These are phyloP conservation scores for Isotomurus palustris DNA, from an alignment of 2,888 invertebrate species.

Conservation along the genomic window DNA sequence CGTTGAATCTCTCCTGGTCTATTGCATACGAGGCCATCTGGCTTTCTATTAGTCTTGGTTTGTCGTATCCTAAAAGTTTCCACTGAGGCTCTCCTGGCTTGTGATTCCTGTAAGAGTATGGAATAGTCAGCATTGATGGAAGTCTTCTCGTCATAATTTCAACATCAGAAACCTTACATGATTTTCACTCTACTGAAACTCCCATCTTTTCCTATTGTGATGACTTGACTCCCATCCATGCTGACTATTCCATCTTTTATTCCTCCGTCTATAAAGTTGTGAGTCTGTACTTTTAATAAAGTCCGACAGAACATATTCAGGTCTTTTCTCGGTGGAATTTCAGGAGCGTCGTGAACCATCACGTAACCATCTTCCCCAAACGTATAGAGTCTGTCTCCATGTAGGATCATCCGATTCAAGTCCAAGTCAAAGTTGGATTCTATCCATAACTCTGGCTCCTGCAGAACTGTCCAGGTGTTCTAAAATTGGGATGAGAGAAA, in stretches of 20 bases:
- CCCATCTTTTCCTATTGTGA: slow-evolving; percentile 38
- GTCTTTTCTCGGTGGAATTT: slow-evolving; percentile 16
- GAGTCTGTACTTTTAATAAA: slow-evolving; percentile 31
- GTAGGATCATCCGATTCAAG: slow-evolving; percentile 26
- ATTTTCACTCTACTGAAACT: slow-evolving; percentile 34
- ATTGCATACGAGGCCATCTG: slow-evolving; percentile 26
- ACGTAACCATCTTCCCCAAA: slow-evolving; percentile 38
- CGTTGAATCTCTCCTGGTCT: slow-evolving; percentile 23
- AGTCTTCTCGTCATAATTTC: slow-evolving; percentile 6
- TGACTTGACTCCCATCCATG: slow-evolving; percentile 37
- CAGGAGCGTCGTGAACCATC: slow-evolving; percentile 29
- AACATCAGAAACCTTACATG: slow-evolving; percentile 19
- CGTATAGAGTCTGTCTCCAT: slow-evolving; percentile 29
- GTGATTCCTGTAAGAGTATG: background rate
- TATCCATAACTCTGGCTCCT: slow-evolving; percentile 36
- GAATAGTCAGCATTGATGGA: background rate
- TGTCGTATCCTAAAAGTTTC: slow-evolving; percentile 30
- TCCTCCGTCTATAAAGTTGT: slow-evolving; percentile 32
- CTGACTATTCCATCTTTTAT: slow-evolving; percentile 39
- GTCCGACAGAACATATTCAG: slow-evolving; percentile 19
- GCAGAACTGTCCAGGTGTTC: slow-evolving; percentile 33
- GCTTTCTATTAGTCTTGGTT: slow-evolving; percentile 22
- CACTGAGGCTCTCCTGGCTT: slow-evolving; percentile 28
- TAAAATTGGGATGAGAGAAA: slow-evolving; percentile 5
- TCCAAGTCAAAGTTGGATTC: slow-evolving; percentile 26